Conservation (phyloP, 2,797 vertebrate species). For the Notolabrus celidotus region DNA sequence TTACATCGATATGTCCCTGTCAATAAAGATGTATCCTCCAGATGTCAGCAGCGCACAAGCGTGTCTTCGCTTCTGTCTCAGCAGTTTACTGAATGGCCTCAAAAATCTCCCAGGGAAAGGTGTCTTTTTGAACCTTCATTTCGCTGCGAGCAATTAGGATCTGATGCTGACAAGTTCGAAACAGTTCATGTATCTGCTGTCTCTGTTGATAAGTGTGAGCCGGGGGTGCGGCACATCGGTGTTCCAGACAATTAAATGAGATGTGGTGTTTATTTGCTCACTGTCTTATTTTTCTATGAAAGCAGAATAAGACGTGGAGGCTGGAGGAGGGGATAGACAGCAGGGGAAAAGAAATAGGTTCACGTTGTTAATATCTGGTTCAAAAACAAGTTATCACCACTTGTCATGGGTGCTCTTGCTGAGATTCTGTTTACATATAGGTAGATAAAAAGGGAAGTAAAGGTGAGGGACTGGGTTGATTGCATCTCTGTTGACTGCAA, state of each 20-base stretch:
- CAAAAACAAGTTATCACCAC: conserved; percentile 71
- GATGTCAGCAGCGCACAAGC: conserved; percentile 89
- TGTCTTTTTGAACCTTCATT: conserved; percentile 90
- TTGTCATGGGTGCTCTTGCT: conserved; percentile 56
- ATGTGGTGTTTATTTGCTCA: conserved; percentile 87
- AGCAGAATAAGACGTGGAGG: conserved; percentile 64
- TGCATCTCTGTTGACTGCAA: conserved; percentile 77
- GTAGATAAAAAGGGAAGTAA: conserved; percentile 52
- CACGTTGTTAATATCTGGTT: conserved; percentile 71
- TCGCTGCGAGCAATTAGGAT: conserved; percentile 89
- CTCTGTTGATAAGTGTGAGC: conserved; percentile 88
- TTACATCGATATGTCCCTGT: conserved; percentile 86
- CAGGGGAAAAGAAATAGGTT: conserved; percentile 48
- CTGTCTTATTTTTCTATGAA: conserved; percentile 83
- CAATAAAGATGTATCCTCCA: conserved; percentile 92
- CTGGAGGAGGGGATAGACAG: conserved; percentile 54
- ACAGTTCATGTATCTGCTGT: conserved; percentile 90
- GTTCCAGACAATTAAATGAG: conserved; percentile 90
- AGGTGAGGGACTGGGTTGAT: conserved; percentile 51
- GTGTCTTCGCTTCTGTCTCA: conserved; percentile 86
- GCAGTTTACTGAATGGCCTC: conserved; percentile 86
- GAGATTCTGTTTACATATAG: conserved; percentile 72
- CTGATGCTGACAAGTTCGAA: conserved; percentile 90
- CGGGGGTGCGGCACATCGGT: conserved; percentile 82
- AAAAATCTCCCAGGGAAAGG: conserved; percentile 89